phyloP scores from a whole-genome alignment of 2,888 invertebrate genomes.

The Orthosia incerta region DNA sequence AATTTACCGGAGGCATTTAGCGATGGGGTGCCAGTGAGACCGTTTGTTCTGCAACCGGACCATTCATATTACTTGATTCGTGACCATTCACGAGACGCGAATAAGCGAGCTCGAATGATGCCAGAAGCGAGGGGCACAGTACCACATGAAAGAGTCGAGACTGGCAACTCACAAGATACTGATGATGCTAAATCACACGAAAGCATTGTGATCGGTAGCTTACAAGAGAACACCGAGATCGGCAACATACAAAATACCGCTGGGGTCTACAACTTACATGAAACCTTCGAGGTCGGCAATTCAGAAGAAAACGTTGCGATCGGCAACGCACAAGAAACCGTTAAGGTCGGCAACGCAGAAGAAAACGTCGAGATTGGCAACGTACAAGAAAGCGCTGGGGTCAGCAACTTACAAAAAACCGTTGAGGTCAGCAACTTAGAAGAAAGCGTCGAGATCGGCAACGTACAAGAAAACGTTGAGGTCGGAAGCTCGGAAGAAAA shows the following conservation, averaged over 20 bases:
- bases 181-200: not conserved
- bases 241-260: not conserved
- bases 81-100: no score
- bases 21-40: not conserved
- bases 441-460: not conserved
- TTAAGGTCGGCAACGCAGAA: not conserved
- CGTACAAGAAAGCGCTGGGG: not conserved
- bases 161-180: not conserved
- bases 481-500: not conserved
- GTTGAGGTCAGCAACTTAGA: not conserved
- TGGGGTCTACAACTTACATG: not conserved
- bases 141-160: not conserved
- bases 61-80: not conserved
- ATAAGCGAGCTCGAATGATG: not conserved
- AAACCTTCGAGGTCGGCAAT: not conserved
- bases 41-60: not conserved
- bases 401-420: not conserved
- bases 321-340: not conserved
- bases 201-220: not conserved
- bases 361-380: not conserved
- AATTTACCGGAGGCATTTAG: not conserved
- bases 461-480: not conserved
- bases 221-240: not conserved
- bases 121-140: no score
- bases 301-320: not conserved